A percentile compares a stretch with the other conserved stretches of the same genome.
Conservation (phyloP, 2,113 vertebrate species). For the human (Homo sapiens) region GRCh38 chr2:16639001-16639500, state of each 20-base stretch:
- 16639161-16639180: accelerated
- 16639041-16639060: accelerated
- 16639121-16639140: neutral
- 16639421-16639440: accelerated
- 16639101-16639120: no score
- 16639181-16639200: neutral
- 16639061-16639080: neutral
- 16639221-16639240: neutral
- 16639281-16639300: neutral
- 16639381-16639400: neutral
- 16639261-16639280: neutral
- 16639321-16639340: neutral
- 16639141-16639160: neutral
- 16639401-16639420: neutral
- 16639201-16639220: neutral
- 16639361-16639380: neutral
- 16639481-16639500: neutral
- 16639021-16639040: no score
- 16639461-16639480: neutral
- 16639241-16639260: neutral
- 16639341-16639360: neutral
- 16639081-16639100: accelerated
- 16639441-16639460: neutral
- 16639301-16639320: neutral
- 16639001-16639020: neutral